phyloP scores from a whole-genome alignment of 2,888 invertebrate genomes.

The Campaea margaritaria region DNA sequence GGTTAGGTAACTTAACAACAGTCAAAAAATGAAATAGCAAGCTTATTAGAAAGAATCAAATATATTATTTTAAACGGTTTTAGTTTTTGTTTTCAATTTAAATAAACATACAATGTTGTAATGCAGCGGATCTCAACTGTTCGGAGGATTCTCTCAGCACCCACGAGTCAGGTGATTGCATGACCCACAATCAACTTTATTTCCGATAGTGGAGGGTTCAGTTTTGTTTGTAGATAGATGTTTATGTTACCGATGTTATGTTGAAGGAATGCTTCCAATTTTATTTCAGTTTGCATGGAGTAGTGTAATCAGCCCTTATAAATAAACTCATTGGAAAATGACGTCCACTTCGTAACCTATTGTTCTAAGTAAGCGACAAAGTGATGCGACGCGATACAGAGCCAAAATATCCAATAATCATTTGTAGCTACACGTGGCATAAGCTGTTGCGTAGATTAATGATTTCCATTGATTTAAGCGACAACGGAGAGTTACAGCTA shows the following conservation, averaged over 20 bases:
- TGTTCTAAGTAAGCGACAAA: too few relatives aligned
- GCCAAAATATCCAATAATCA: too few relatives aligned
- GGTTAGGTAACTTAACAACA: too few relatives aligned
- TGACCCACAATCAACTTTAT: conserved; percentile 54
- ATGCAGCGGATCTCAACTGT: conserved; percentile 91
- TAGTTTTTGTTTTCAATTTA: neutral
- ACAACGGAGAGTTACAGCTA: too few relatives aligned
- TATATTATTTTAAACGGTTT: neutral
- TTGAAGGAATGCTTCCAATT: neutral
- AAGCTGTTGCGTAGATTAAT: too few relatives aligned
- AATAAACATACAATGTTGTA: conserved; percentile 50
- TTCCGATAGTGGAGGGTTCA: conserved; percentile 28
- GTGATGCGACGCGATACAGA: too few relatives aligned
- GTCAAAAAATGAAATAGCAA: too few relatives aligned
- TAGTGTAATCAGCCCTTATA: neutral
- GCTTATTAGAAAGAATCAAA: too few relatives aligned
- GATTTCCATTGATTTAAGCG: too few relatives aligned
- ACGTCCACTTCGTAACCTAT: too few relatives aligned
- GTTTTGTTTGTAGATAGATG: conserved; percentile 38
- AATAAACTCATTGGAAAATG: too few relatives aligned
- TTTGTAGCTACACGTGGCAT: too few relatives aligned
- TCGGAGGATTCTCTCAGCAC: conserved; percentile 92
- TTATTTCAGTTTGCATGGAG: conserved; percentile 17
- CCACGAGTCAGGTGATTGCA: conserved; percentile 91
- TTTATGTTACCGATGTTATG: conserved; percentile 18